A percentile compares a stretch with the other conserved stretches of the same genome.
These are phyloP conservation scores for Odontomachus brunneus DNA, from an alignment of 1,140 invertebrate species.

Conservation along the genomic window DNA sequence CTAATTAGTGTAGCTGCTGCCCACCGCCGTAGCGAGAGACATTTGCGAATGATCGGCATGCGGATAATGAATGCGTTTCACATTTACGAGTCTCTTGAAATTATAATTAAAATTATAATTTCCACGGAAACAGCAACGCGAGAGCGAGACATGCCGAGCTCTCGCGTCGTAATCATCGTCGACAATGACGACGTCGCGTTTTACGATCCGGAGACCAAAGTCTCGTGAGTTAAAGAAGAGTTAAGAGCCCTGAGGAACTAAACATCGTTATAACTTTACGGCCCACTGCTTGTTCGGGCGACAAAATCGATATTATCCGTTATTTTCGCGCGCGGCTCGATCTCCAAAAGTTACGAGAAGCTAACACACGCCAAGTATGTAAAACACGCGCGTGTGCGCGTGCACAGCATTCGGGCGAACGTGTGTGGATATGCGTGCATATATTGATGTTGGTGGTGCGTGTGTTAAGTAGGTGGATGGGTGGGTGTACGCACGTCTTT, in stretches of 20 bases:
- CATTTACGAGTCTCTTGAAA: slow-evolving; percentile 57
- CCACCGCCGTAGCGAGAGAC: slow-evolving; percentile 11
- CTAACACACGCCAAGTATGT: not conserved
- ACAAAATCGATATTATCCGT: not conserved
- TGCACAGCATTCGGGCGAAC: too few relatives aligned
- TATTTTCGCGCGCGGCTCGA: not conserved
- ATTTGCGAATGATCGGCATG: slow-evolving; percentile 29
- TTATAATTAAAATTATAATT: slow-evolving; percentile 60
- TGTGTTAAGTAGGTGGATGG: not conserved
- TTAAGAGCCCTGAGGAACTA: not conserved
- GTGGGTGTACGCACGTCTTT: slow-evolving; percentile 14
- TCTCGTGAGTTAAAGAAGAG: too few relatives aligned
- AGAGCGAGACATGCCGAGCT: not conserved
- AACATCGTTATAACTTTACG: slow-evolving; percentile 4
- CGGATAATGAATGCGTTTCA: slow-evolving; percentile 52
- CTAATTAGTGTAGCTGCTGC: slow-evolving; percentile 39
- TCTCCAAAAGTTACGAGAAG: not conserved
- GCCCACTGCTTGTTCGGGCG: not conserved
- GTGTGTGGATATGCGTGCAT: not conserved
- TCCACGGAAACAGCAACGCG: slow-evolving; percentile 32
- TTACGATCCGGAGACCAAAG: too few relatives aligned
- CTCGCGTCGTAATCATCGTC: not conserved
- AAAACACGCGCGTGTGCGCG: not conserved
- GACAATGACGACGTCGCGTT: too few relatives aligned
- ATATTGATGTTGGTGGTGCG: not conserved